Evolutionary conservation across 2,797 vertebrate species (phyloP).

Genomic region (Kryptopterus vitreolus): DNA sequence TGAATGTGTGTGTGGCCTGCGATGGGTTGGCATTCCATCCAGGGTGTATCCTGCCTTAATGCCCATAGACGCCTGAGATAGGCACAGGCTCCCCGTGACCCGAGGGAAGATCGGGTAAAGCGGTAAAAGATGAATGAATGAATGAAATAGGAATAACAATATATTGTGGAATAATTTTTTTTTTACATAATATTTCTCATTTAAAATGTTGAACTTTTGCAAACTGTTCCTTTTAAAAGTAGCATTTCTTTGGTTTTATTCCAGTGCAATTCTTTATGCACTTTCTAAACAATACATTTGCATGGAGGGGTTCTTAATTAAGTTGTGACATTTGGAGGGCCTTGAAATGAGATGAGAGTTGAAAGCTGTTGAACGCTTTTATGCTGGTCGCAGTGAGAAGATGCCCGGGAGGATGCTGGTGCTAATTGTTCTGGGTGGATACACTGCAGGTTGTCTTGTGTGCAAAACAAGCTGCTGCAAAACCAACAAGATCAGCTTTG

Average conservation of each 20-base stretch:
- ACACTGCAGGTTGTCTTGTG: slow-evolving; percentile 44
- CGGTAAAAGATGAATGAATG: no score
- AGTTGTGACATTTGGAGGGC: slow-evolving; percentile 19
- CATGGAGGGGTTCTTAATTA: slow-evolving; percentile 11
- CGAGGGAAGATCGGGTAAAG: no score
- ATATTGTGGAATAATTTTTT: no score
- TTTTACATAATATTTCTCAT: no score
- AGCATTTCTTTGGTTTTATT: neutral
- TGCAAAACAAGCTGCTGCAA: slow-evolving; percentile 62
- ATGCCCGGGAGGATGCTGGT: slow-evolving; percentile 51
- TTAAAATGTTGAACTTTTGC: no score
- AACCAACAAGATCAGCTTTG: slow-evolving; percentile 60
- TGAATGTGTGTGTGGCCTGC: no score
- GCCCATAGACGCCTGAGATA: no score
- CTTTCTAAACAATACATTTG: neutral
- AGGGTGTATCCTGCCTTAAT: no score
- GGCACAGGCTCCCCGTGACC: no score
- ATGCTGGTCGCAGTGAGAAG: slow-evolving; percentile 5
- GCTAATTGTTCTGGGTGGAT: slow-evolving; percentile 58
- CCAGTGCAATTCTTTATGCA: neutral
- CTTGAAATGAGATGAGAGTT: slow-evolving; percentile 1
- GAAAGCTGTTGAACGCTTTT: slow-evolving; percentile 13
- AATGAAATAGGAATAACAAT: no score
- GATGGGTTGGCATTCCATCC: no score
- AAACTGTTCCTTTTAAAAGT: no score